Evolutionary conservation across 64 coral and sea anemone genomes (phyloP).

Genomic region (Dendronephthya gigantea): DNA sequence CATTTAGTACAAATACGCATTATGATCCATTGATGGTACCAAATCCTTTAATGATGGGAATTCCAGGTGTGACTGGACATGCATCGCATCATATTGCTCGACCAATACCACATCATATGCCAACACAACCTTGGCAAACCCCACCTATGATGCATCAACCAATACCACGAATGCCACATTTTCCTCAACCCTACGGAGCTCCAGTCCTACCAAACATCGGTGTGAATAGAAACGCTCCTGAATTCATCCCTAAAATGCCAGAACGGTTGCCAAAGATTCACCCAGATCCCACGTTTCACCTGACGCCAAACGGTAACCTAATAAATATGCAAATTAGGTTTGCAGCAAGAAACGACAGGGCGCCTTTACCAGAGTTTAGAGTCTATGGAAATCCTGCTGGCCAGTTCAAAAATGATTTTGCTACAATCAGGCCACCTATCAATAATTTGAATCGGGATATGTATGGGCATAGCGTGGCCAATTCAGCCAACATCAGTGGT

Average conservation of each 20-base stretch:
- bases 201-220: slow-evolving; percentile 2
- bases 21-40: background rate
- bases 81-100: background rate
- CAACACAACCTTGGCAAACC: background rate
- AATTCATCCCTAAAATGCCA: background rate
- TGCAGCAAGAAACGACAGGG: background rate
- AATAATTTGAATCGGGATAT: background rate
- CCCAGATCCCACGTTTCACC: background rate
- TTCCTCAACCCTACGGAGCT: background rate
- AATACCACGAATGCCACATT: background rate
- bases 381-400: background rate
- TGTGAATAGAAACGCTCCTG: background rate
- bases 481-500: background rate
- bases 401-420: background rate
- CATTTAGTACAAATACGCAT: background rate
- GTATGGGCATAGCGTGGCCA: background rate
- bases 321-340: background rate
- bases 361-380: background rate
- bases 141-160: background rate
- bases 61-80: background rate
- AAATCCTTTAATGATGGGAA: background rate
- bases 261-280: background rate
- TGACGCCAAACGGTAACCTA: background rate
- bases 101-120: background rate
- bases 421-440: background rate